A percentile compares a stretch with the other conserved stretches of the same genome.
Conservation (phyloP, 2,113 vertebrate genomes). For the Saguinus midas region DNA sequence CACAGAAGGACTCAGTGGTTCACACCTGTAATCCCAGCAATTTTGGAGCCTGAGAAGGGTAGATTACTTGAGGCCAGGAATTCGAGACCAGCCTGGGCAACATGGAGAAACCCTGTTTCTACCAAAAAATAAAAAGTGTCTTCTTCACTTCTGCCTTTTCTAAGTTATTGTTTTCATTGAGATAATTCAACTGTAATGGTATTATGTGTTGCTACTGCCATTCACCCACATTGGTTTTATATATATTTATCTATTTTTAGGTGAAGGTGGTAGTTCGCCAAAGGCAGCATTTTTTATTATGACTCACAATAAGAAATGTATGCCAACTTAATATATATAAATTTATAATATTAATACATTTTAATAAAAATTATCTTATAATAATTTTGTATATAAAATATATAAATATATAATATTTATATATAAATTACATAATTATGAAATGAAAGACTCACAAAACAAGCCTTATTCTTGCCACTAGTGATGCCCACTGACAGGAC, state of each 20-base stretch:
- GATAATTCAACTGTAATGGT: not conserved
- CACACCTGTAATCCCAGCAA: too few species aligned
- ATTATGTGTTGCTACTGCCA: not conserved
- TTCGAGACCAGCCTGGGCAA: too few species aligned
- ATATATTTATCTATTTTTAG: constrained; percentile 4
- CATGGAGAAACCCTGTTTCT: too few species aligned
- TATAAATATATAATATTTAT: not conserved
- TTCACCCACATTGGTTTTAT: not conserved
- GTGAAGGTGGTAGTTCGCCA: not conserved
- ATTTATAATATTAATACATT: not conserved
- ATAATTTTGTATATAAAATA: not conserved
- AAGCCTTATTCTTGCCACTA: not conserved
- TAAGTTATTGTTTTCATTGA: not conserved
- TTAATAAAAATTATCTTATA: not conserved
- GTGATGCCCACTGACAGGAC: not conserved
- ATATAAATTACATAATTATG: not conserved
- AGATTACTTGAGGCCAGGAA: too few species aligned
- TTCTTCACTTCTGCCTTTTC: not conserved
- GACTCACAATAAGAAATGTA: not conserved
- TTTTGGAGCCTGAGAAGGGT: too few species aligned
- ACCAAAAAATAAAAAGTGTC: not conserved
- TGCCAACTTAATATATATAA: not conserved
- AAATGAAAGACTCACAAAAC: not conserved
- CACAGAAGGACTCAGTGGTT: too few species aligned
- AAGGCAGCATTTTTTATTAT: not conserved